Evolutionary conservation across 2,888 invertebrate genomes (phyloP), one percentile per base, ranked within the genome.

Genomic region (Graphium colonna): DNA sequence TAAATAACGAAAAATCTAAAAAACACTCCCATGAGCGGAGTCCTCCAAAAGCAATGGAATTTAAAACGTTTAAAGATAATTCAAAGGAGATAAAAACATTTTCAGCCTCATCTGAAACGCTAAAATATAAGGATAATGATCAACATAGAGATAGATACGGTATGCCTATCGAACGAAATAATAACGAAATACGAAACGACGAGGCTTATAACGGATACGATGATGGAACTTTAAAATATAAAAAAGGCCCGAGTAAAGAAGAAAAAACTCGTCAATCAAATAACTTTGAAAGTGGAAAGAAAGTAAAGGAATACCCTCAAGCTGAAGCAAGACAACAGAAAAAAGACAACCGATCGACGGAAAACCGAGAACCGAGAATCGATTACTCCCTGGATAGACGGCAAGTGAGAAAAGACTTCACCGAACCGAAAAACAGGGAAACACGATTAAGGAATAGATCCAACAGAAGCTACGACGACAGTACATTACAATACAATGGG

Each of bases 31-130:
- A 82, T 53, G 89, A 89, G 55, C 74, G 81, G 33, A 79, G 80
- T 48, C 82, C 87, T 17, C 77, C 85, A 8, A 87, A 88, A 71
- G 71, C 77, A 1, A 86, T 89, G 87, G 89, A 90, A 63, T 90
- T 90, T 36, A 90, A 90, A 74, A 90, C 90, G 1, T 90, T 90
- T 53, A 90, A 90, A 71, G 90, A 90, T 52, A 86, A 71, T 56
- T 82, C 88, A 36, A 89, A 90, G 64, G 90, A 90, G 69, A 74
- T 90, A 1, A 87, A 90, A 74, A 77, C 85, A 42, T 90, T 89
- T 63, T 88, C 90, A 41, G 90, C 88, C 17, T 90, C 90, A 51
- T 90, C 90, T 39, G 90, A 90, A 71, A 90, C 89, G 2, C 66
- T 90, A 16, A 90, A 88, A 60, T 88, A 89, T 66, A 88, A 88